Percentiles rank a stretch among this genome's conserved stretches.
These are phyloP conservation scores for Urocitellus parryii DNA, from an alignment of 2,113 vertebrate species.

Conservation along the genomic window DNA sequence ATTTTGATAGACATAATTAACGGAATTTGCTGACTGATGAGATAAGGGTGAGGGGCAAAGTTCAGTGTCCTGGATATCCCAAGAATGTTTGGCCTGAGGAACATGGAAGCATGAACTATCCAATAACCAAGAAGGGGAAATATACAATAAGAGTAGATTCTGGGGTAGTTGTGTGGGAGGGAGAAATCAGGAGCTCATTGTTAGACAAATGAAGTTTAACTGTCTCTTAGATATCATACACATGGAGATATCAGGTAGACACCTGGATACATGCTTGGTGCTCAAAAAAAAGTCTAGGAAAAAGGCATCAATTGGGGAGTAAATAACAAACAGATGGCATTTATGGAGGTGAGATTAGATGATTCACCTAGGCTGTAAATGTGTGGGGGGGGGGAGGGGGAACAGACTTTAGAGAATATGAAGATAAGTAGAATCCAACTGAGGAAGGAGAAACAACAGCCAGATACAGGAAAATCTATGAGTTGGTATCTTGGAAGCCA, in stretches of 20 bases:
- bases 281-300: not conserved
- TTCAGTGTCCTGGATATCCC: not conserved
- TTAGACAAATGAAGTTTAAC: not conserved
- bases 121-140: not conserved
- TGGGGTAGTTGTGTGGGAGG: not conserved
- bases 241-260: not conserved
- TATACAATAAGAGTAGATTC: not conserved
- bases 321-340: not conserved
- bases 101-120: not conserved
- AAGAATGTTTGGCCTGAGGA: not conserved
- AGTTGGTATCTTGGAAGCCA: not conserved
- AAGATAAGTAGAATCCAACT: not conserved
- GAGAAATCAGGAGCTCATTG: not conserved
- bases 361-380: not conserved
- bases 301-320: not conserved
- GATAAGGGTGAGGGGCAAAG: not conserved
- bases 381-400: not conserved
- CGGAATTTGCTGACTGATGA: not conserved
- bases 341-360: not conserved
- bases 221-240: not conserved
- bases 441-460: not conserved
- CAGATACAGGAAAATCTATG: not conserved
- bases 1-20: not conserved
- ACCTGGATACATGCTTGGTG: not conserved
- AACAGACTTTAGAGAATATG: not conserved